Evolutionary conservation across 2,797 vertebrate species (phyloP).

Genomic region (Sebastes kiyomatsui): DNA sequence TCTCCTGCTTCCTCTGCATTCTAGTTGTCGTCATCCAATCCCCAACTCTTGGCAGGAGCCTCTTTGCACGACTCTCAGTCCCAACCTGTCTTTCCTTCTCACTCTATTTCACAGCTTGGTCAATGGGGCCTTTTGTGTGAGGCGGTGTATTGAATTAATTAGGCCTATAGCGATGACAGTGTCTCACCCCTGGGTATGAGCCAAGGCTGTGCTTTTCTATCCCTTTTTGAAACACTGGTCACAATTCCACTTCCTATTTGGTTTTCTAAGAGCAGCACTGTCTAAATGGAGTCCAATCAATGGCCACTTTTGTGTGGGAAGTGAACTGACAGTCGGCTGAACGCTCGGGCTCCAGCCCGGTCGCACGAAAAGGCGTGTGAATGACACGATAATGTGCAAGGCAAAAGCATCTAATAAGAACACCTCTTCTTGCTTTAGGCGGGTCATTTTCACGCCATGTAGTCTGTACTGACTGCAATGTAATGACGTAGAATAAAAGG

Average conservation of each 20-base stretch:
- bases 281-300: slow-evolving; percentile 66
- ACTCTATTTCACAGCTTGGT: slow-evolving; percentile 55
- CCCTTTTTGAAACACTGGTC: slow-evolving; percentile 69
- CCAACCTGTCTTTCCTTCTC: slow-evolving; percentile 37
- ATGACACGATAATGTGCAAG: not conserved
- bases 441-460: not conserved
- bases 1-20: slow-evolving; percentile 4
- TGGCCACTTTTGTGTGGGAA: slow-evolving; percentile 58
- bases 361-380: not conserved
- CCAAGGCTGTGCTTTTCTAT: slow-evolving; percentile 59
- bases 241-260: slow-evolving; percentile 73
- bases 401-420: not conserved
- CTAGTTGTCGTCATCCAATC: slow-evolving; percentile 19
- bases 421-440: not conserved
- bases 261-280: slow-evolving; percentile 62
- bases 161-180: slow-evolving; percentile 66
- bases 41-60: slow-evolving; percentile 1
- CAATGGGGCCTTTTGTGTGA: slow-evolving; percentile 70
- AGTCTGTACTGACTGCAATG: not conserved
- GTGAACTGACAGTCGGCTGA: slow-evolving; percentile 51
- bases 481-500: not conserved
- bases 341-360: not conserved
- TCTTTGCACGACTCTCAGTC: slow-evolving; percentile 18
- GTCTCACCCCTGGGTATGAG: slow-evolving; percentile 53
- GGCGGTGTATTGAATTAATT: slow-evolving; percentile 69